phyloP scores from a whole-genome alignment of 2,113 vertebrate genomes.

The Zosterops hypoxanthus region DNA sequence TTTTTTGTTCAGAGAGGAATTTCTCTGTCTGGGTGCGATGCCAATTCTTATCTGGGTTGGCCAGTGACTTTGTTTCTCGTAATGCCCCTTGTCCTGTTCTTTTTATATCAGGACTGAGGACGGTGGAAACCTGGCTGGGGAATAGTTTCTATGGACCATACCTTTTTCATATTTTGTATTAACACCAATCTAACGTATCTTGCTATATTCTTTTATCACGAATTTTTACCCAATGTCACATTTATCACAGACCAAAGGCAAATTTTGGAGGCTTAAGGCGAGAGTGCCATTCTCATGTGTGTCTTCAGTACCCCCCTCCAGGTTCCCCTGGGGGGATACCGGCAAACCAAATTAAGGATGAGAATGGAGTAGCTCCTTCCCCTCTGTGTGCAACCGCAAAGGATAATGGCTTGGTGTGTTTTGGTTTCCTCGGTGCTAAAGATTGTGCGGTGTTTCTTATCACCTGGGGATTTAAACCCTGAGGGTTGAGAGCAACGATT shows the following conservation, averaged over 20 bases:
- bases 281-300: not conserved
- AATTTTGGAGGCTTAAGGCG: not conserved
- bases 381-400: not conserved
- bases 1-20: too few species aligned
- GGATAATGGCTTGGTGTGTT: not conserved
- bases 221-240: too few species aligned
- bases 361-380: not conserved
- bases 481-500: not conserved
- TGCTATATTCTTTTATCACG: too few species aligned
- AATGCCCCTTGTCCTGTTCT: too few species aligned
- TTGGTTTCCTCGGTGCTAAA: not conserved
- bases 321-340: not conserved
- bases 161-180: too few species aligned
- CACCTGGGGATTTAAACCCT: not conserved
- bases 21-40: too few species aligned
- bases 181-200: too few species aligned
- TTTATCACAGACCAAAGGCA: not conserved
- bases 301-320: not conserved
- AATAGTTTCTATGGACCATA: too few species aligned
- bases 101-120: too few species aligned
- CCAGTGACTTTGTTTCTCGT: too few species aligned
- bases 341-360: not conserved
- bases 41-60: too few species aligned
- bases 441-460: not conserved
- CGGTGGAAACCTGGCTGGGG: too few species aligned